These are phyloP conservation scores for Brachionus koreanus DNA, from an alignment of 1,140 invertebrate species.

Conservation along the genomic window DNA sequence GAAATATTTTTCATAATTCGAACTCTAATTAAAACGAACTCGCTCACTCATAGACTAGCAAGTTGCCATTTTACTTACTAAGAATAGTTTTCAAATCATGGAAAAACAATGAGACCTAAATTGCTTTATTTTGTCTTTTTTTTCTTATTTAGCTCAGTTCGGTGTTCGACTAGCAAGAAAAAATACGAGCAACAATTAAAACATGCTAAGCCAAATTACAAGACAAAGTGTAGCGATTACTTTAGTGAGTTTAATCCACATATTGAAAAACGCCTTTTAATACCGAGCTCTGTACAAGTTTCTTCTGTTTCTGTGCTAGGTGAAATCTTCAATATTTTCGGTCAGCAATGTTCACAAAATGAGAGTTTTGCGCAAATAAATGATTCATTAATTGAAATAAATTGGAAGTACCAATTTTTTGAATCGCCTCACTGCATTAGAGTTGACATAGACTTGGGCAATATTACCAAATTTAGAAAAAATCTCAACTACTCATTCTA, in stretches of 20 bases:
- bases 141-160: neutral
- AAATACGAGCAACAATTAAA: neutral
- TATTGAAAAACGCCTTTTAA: neutral
- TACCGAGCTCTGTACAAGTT: neutral
- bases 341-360: neutral
- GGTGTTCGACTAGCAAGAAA: neutral
- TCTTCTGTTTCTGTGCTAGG: neutral
- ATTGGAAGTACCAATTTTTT: conserved; percentile 40
- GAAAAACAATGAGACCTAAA: neutral
- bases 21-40: neutral
- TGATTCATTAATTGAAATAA: neutral
- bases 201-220: conserved; percentile 6
- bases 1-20: neutral
- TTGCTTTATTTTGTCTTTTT: neutral
- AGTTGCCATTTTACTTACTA: neutral
- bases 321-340: neutral
- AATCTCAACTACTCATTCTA: neutral
- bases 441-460: conserved; percentile 10
- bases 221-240: neutral
- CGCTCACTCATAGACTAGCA: neutral
- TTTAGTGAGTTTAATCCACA: neutral
- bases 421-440: conserved; percentile 38
- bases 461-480: neutral
- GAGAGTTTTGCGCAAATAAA: neutral
- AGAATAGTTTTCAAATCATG: neutral